A percentile compares a stretch with the other conserved stretches of the same genome.
Conservation (phyloP, 2,888 invertebrate genomes). For the Orthosia gracilis region DNA sequence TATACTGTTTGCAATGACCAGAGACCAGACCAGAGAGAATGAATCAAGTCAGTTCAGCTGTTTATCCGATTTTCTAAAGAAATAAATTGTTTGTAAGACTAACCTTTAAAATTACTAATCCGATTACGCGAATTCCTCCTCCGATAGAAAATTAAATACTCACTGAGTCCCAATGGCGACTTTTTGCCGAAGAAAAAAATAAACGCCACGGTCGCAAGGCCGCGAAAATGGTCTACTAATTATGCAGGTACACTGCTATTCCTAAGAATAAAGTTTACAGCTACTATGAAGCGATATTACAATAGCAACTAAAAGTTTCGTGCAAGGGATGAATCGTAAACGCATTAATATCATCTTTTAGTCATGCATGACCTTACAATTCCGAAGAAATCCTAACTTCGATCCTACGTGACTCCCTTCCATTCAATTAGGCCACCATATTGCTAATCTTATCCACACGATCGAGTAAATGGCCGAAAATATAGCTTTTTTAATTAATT, state of each 20-base stretch:
- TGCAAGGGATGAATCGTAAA: slow-evolving; percentile 11
- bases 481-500: slow-evolving; percentile 45
- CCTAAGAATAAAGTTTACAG: too few species aligned
- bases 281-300: not conserved
- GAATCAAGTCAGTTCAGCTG: not conserved
- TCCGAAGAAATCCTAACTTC: slow-evolving; percentile 28
- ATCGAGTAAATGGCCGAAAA: slow-evolving; percentile 45
- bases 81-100: too few species aligned
- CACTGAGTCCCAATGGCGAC: too few species aligned
- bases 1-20: not conserved
- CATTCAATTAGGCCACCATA: slow-evolving; percentile 29
- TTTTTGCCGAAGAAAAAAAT: too few species aligned
- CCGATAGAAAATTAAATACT: too few species aligned
- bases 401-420: slow-evolving; percentile 34
- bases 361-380: slow-evolving; percentile 33
- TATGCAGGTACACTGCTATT: too few species aligned
- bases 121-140: too few species aligned
- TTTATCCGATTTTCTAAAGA: too few species aligned
- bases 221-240: too few species aligned
- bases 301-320: not conserved
- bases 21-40: too few species aligned
- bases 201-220: too few species aligned
- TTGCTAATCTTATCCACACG: slow-evolving; percentile 37
- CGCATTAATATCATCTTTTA: not conserved
- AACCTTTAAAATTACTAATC: too few species aligned